These are phyloP conservation scores for Lates japonicus DNA, from an alignment of 2,797 vertebrate species.

Conservation along the genomic window DNA sequence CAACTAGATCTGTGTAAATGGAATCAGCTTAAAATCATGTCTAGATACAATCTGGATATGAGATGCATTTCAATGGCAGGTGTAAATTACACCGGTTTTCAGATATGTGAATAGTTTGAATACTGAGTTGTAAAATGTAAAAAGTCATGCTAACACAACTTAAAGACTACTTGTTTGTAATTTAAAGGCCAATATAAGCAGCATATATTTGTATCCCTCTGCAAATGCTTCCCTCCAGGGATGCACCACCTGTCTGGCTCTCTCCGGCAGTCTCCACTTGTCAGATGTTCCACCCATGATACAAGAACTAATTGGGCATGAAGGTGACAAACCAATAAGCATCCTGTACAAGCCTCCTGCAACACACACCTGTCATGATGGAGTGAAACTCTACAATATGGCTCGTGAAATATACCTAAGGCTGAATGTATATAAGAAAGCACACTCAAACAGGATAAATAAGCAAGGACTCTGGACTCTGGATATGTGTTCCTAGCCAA, in stretches of 20 bases:
- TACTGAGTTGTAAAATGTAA: background rate
- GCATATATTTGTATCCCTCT: slow-evolving; percentile 53
- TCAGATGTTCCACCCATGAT: slow-evolving; percentile 77
- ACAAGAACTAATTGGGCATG: slow-evolving; percentile 79
- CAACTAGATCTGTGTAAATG: no score
- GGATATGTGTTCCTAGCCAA: background rate
- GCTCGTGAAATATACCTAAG: slow-evolving; percentile 27
- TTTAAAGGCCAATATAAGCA: slow-evolving; percentile 48
- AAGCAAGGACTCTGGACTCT: background rate
- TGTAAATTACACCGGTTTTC: background rate
- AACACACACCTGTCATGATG: slow-evolving; percentile 74
- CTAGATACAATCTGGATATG: no score
- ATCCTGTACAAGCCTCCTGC: slow-evolving; percentile 70
- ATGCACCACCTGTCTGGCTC: slow-evolving; percentile 70
- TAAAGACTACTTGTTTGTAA: slow-evolving; percentile 26
- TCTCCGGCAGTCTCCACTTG: slow-evolving; percentile 59
- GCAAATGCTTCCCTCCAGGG: slow-evolving; percentile 33
- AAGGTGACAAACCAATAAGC: slow-evolving; percentile 81
- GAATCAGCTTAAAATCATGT: no score
- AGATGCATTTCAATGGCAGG: no score
- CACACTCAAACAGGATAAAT: background rate
- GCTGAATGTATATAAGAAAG: background rate
- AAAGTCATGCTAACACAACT: background rate
- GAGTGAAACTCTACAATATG: slow-evolving; percentile 58
- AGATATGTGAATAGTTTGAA: background rate